phyloP scores from a whole-genome alignment of 2,797 vertebrate species.

The Pyrocephalus nanus region DNA sequence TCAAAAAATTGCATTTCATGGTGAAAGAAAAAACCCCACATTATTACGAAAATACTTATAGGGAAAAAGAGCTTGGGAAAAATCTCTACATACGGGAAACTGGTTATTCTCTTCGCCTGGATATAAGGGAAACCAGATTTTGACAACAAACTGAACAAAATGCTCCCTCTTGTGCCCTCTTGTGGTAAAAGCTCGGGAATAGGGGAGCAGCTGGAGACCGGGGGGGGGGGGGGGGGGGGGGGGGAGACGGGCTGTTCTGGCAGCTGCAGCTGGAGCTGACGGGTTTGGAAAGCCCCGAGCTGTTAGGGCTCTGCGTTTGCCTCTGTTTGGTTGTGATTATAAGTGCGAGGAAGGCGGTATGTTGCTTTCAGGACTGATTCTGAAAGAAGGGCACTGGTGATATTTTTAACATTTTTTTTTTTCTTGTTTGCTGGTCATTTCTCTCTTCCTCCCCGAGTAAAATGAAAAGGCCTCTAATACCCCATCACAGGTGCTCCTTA shows the following conservation, averaged over 20 bases:
- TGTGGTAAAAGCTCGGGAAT: neutral
- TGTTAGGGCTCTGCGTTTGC: neutral
- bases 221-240: no score
- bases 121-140: fast-evolving
- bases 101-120: fast-evolving
- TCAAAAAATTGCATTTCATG: neutral
- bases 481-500: neutral
- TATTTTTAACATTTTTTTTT: neutral
- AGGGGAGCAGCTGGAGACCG: neutral
- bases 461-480: neutral
- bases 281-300: neutral
- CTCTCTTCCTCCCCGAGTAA: neutral
- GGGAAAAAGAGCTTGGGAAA: neutral
- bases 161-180: conserved; percentile 62
- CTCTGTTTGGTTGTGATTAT: neutral
- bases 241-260: neutral
- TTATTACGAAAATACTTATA: neutral
- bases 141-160: neutral
- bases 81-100: neutral
- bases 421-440: neutral
- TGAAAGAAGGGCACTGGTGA: neutral
- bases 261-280: neutral
- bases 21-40: neutral
- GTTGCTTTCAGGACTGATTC: neutral
- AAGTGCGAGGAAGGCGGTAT: neutral